Percentiles rank a stretch among this genome's conserved stretches.
These are phyloP conservation scores for Ptilonorhynchus violaceus DNA, from an alignment of 2,113 vertebrate species.

Conservation along the genomic window DNA sequence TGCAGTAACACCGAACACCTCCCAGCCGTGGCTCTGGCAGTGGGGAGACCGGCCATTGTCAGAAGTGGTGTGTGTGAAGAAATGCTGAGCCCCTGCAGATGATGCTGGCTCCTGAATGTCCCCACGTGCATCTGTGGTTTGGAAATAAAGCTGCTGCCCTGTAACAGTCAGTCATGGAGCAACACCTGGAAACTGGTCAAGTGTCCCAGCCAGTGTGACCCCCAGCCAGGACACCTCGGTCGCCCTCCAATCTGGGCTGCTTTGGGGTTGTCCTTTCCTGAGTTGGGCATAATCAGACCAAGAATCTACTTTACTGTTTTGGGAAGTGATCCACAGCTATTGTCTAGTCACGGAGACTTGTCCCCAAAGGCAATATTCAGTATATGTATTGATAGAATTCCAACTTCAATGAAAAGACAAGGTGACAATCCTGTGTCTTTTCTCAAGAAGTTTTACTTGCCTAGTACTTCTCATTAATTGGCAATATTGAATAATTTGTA, in stretches of 20 bases:
- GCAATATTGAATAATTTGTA: not conserved
- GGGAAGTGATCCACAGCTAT: not conserved
- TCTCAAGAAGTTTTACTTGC: not conserved
- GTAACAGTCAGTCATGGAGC: not conserved
- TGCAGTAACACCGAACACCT: not conserved
- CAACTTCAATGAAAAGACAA: not conserved
- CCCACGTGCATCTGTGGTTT: not conserved
- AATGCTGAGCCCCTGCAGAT: not conserved
- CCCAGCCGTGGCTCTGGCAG: not conserved
- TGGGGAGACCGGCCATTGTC: not conserved
- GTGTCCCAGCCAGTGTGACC: not conserved
- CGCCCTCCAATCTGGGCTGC: rapidly evolving
- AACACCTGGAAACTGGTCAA: not conserved
- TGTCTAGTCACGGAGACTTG: not conserved
- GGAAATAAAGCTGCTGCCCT: not conserved
- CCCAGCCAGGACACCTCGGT: rapidly evolving
- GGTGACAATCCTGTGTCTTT: not conserved
- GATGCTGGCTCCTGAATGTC: not conserved
- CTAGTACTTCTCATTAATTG: not conserved
- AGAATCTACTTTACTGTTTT: not conserved
- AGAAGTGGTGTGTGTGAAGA: not conserved
- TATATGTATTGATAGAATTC: not conserved
- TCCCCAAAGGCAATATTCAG: not conserved
- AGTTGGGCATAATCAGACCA: not conserved
- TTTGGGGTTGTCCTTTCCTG: rapidly evolving